These are phyloP conservation scores for Acinonyx jubatus DNA, from an alignment of 2,113 vertebrate species.

Conservation along the genomic window DNA sequence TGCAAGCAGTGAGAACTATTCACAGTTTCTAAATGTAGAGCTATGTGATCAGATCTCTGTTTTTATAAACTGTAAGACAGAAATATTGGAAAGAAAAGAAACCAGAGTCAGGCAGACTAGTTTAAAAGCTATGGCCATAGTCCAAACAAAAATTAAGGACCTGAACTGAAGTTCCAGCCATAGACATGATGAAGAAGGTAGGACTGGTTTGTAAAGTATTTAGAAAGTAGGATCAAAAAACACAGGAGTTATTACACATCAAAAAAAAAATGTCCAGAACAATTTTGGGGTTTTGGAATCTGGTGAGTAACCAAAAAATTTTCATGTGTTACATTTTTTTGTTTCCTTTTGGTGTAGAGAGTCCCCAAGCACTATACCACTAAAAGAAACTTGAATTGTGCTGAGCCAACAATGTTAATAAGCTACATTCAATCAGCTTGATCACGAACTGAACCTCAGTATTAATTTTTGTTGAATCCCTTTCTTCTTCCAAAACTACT, in stretches of 20 bases:
- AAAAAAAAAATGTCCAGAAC: background rate
- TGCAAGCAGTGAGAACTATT: background rate
- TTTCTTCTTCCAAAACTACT: conserved; percentile 18
- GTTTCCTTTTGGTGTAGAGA: conserved; percentile 23
- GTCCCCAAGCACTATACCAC: background rate
- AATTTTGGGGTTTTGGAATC: background rate
- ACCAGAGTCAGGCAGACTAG: background rate
- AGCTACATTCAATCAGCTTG: conserved; percentile 12
- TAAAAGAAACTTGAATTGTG: background rate
- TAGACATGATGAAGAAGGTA: background rate
- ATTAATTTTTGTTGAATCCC: conserved; percentile 42
- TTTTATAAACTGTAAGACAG: background rate
- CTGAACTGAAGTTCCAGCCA: background rate
- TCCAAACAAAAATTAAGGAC: background rate
- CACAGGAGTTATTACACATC: background rate
- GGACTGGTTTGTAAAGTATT: background rate
- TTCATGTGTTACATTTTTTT: background rate
- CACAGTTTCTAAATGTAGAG: background rate
- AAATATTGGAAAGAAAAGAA: background rate
- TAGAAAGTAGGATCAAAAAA: background rate
- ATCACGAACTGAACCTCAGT: background rate
- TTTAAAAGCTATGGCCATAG: background rate
- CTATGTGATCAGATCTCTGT: background rate
- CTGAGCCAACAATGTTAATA: conserved; percentile 1
- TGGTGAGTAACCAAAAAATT: conserved; percentile 23